Evolutionary conservation across 2,113 vertebrate genomes (phyloP), one percentile per base, ranked within the genome.

Genomic region (Atractosteus spatula): DNA sequence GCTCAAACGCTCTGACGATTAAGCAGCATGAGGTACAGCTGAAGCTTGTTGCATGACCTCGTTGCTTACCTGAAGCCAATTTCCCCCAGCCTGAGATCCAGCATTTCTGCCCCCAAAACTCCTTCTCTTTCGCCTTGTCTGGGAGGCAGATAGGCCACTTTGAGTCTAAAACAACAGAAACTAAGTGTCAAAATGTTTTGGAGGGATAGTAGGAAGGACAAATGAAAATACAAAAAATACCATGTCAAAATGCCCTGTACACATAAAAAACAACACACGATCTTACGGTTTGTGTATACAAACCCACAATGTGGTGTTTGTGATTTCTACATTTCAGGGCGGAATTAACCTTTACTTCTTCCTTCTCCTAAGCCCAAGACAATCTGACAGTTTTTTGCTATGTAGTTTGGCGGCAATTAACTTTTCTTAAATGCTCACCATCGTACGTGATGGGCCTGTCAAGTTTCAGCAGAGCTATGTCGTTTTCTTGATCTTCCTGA

Each of bases 391-490:
- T 29, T 29, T 29, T 29, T 29, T 29, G 2, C 29, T 29, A 29
- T 29, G 29, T 29, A 29, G 29, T 29, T 29, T 29, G 29, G 29
- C 29, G 29, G 29, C 29, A 29, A 29, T 29, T 29, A 29, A 29
- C 29, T 29, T 29, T 29, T 29, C 29, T 29, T 29, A 29, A 29
- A 29, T 29, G 29, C 43, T 66, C 41, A 73, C 71, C 71, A 8
- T n/a, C 42, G 44, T 47, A 63, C 12, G 11, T 41, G 41, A 74
- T 42, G 12, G 73, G 73, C 4, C 17, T 55, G 54, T 69, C 65
- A 41, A 74, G 73, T 68, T 70, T 74, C 55, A 74, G 0, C 13
- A 74, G 68, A 59, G 67, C 67, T 11, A 74, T 63, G 66, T 74
- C 73, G 42, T 73, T 66, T 67, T 67, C 42, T 3, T 7, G 45